Conservation (phyloP, 2,113 vertebrate genomes). For the Speoplatyrhinus poulsoni region DNA sequence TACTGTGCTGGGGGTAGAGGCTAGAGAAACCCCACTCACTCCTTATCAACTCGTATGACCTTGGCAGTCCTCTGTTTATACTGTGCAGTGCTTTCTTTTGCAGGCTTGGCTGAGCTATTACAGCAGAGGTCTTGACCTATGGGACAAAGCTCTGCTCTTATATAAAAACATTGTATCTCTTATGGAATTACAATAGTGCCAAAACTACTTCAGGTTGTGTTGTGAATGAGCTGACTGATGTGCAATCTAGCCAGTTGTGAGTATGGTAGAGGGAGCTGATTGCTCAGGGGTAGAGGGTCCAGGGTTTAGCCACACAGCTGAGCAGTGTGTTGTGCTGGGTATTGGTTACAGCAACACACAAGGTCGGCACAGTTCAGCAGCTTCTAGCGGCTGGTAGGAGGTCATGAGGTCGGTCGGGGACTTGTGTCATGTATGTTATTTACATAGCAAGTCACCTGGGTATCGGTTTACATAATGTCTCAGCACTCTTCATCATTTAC, state of each 20-base stretch:
- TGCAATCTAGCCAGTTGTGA: too few relatives aligned
- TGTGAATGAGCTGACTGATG: too few relatives aligned
- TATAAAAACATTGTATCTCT: conserved; percentile 38
- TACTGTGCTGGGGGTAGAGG: neutral
- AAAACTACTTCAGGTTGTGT: too few relatives aligned
- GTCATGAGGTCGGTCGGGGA: conserved; percentile 33
- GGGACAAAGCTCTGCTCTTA: conserved; percentile 53
- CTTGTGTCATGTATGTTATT: conserved; percentile 33
- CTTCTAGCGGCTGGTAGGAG: conserved; percentile 17
- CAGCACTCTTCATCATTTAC: neutral
- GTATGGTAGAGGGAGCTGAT: too few relatives aligned
- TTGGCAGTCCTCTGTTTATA: conserved; percentile 41
- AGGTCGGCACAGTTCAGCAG: conserved; percentile 21
- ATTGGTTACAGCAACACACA: conserved; percentile 41
- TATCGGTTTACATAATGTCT: conserved; percentile 33
- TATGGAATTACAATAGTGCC: conserved; percentile 1
- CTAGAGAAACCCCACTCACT: conserved; percentile 7
- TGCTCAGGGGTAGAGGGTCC: neutral
- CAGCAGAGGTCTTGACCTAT: conserved; percentile 48
- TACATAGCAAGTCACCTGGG: conserved; percentile 34
- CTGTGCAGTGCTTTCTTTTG: conserved; percentile 25
- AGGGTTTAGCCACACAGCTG: neutral
- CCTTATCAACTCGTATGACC: conserved; percentile 29
- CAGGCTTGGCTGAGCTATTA: conserved; percentile 42
- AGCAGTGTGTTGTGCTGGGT: conserved; percentile 14